These are phyloP conservation scores for Riparia riparia DNA, from an alignment of 2,113 vertebrate genomes.

Conservation along the genomic window DNA sequence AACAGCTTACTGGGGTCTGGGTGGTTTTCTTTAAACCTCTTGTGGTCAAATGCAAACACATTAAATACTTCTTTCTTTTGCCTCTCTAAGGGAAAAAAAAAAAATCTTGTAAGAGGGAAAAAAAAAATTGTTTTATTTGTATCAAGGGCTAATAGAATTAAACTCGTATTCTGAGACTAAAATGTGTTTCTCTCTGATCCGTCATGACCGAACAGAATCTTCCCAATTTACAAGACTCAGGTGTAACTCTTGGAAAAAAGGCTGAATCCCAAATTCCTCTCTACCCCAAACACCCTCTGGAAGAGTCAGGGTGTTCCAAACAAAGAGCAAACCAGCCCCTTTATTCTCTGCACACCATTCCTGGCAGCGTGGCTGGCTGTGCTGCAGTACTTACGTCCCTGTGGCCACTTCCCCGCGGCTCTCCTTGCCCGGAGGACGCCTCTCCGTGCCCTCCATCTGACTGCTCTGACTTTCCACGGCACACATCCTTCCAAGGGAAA, in stretches of 20 bases:
- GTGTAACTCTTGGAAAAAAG: not conserved
- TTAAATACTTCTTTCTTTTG: not conserved
- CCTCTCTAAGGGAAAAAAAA: not conserved
- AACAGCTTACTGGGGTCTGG: not conserved
- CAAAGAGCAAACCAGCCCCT: not conserved
- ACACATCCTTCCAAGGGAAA: constrained; percentile 26
- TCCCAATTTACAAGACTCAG: not conserved
- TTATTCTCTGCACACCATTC: fast-evolving
- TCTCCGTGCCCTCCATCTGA: not conserved
- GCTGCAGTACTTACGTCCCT: not conserved
- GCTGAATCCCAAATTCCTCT: not conserved
- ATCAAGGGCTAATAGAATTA: not conserved
- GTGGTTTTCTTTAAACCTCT: constrained; percentile 30
- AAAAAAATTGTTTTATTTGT: not conserved
- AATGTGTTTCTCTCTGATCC: not conserved
- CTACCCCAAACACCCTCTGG: not conserved
- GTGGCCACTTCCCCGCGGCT: not conserved
- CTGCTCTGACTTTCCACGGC: not conserved
- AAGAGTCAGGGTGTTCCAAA: not conserved
- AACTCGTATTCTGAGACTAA: not conserved
- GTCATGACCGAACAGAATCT: not conserved
- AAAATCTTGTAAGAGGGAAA: not conserved
- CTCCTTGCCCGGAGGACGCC: not conserved
- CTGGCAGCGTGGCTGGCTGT: not conserved
- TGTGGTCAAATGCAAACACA: not conserved